Conservation (phyloP, 2,888 invertebrate species). For the Lucinisca nassula region DNA sequence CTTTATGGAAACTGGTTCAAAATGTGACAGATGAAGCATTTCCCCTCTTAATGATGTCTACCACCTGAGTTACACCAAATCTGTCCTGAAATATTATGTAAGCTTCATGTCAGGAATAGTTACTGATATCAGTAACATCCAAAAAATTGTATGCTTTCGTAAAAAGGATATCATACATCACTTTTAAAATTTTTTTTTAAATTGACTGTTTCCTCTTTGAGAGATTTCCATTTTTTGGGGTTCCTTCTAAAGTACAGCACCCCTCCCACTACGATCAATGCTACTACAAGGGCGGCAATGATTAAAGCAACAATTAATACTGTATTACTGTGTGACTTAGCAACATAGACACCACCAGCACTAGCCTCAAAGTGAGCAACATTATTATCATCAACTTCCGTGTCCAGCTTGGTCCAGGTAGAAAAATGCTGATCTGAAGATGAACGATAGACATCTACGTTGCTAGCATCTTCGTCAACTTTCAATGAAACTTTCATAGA, state of each 20-base stretch:
- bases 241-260: conserved; percentile 80
- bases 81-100: no score
- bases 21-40: no score
- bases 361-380: conserved; percentile 75
- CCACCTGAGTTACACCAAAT: no score
- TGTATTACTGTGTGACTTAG: conserved; percentile 72
- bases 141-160: no score
- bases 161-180: conserved; percentile 1
- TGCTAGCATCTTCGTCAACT: conserved; percentile 69
- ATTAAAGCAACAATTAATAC: conserved; percentile 82
- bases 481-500: conserved; percentile 72
- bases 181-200: conserved; percentile 35
- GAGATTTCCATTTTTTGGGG: conserved; percentile 77
- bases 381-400: conserved; percentile 70
- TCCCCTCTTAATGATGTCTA: no score
- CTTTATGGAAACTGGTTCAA: no score
- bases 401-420: conserved; percentile 80
- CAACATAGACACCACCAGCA: conserved; percentile 84
- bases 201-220: conserved; percentile 54
- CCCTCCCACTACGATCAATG: conserved; percentile 75
- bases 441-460: conserved; percentile 76
- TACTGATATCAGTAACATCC: no score
- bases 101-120: no score
- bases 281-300: conserved; percentile 75
- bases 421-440: conserved; percentile 72